A percentile compares a stretch with the other conserved stretches of the same genome.
Conservation (phyloP, 2,888 invertebrate species). For the Drosophila multiciliata region DNA sequence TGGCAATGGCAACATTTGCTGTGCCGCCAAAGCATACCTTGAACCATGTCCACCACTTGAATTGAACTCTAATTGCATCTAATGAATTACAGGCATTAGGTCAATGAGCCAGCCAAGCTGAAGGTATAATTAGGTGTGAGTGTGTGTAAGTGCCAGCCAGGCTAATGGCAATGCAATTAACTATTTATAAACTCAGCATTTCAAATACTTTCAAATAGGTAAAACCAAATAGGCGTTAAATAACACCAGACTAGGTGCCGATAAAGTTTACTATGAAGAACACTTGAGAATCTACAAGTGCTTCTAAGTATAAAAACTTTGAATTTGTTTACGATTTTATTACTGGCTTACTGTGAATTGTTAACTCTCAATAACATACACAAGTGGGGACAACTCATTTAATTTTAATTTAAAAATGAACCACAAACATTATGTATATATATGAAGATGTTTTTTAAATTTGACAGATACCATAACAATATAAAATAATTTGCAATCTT, state of each 20-base stretch:
- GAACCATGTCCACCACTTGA: constrained; percentile 58
- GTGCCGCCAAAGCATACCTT: constrained; percentile 45
- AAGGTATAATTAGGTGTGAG: constrained; percentile 23
- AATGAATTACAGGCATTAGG: constrained; percentile 72
- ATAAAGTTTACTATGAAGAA: neutral
- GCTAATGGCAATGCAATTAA: constrained; percentile 62
- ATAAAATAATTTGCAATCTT: neutral
- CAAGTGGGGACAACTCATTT: neutral
- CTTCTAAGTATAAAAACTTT: neutral
- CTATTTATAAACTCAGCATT: constrained; percentile 47
- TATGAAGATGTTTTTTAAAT: neutral
- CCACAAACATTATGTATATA: neutral
- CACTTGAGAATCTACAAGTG: neutral
- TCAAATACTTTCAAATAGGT: neutral
- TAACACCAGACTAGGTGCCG: neutral
- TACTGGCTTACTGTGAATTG: neutral
- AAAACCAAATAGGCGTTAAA: neutral
- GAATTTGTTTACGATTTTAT: neutral
- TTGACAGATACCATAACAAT: neutral
- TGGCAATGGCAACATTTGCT: constrained; percentile 38
- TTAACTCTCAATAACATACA: neutral
- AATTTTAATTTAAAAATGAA: neutral
- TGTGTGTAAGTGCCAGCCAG: constrained; percentile 24
- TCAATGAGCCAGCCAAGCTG: constrained; percentile 45
- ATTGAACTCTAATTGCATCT: constrained; percentile 75